Conservation (phyloP, 2,797 vertebrate species). For the Tapirus indicus region DNA sequence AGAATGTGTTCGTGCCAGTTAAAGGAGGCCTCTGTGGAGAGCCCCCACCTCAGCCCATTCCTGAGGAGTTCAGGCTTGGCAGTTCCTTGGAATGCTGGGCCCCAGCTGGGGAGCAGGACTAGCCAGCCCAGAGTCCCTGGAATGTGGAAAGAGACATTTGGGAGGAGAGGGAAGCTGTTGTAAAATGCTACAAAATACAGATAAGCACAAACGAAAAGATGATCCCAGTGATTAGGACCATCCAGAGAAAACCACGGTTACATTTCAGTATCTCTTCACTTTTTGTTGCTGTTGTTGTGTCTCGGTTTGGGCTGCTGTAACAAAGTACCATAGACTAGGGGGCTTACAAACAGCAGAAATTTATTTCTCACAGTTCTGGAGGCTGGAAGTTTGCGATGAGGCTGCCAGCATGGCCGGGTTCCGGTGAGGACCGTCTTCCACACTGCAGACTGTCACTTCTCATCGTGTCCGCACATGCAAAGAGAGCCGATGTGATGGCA, state of each 20-base stretch:
- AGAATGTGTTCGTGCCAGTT: constrained; percentile 56
- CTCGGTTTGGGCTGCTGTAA: background rate
- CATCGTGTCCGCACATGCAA: background rate
- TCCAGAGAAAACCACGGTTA: background rate
- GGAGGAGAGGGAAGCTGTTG: too few species aligned
- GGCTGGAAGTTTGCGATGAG: background rate
- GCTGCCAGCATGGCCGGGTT: background rate
- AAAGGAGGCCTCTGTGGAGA: background rate
- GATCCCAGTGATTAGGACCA: background rate
- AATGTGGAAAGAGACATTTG: background rate
- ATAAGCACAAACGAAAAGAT: background rate
- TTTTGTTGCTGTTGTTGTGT: background rate
- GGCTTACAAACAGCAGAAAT: background rate
- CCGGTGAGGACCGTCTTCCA: background rate
- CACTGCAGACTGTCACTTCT: background rate
- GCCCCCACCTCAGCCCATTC: constrained; percentile 14
- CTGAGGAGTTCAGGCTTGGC: background rate
- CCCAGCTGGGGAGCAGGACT: background rate
- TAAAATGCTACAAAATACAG: background rate
- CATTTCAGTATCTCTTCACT: background rate
- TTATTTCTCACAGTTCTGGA: background rate
- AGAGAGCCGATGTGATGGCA: too few species aligned
- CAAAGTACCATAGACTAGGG: background rate
- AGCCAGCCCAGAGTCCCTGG: background rate
- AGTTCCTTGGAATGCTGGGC: background rate